Evolutionary conservation across 2,888 invertebrate genomes (phyloP).

Genomic region (Andrena chrysosceles): DNA sequence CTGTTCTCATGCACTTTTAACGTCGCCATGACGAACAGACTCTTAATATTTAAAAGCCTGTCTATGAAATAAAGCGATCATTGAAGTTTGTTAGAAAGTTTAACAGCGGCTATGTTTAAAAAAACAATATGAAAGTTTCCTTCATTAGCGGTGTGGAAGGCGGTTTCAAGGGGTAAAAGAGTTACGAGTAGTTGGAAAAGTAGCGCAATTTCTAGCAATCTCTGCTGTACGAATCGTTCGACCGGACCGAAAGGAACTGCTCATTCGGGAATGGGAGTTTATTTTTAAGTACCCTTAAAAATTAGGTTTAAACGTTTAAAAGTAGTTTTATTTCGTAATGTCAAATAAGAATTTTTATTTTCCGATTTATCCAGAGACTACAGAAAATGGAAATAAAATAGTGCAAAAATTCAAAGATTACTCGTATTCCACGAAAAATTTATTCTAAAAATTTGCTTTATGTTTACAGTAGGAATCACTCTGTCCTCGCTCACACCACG

Average conservation of each 20-base stretch:
- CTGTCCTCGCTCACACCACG: too few species aligned
- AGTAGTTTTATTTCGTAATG: not conserved
- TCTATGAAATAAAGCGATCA: slow-evolving; percentile 71
- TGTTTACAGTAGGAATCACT: too few species aligned
- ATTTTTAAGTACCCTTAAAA: not conserved
- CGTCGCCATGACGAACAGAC: slow-evolving; percentile 26
- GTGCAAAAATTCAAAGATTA: not conserved
- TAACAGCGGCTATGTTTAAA: slow-evolving; percentile 71
- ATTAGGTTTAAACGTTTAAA: not conserved
- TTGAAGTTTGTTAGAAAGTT: slow-evolving; percentile 74
- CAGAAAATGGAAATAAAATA: not conserved
- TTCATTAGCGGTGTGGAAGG: slow-evolving; percentile 70
- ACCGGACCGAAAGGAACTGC: not conserved
- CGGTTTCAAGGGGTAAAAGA: slow-evolving; percentile 32
- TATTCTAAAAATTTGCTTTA: too few species aligned
- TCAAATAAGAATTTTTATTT: not conserved
- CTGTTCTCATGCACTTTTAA: slow-evolving; percentile 1
- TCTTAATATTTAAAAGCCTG: slow-evolving; percentile 58
- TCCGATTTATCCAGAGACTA: not conserved
- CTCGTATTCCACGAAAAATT: too few species aligned
- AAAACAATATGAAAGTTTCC: slow-evolving; percentile 76
- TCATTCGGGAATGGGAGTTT: not conserved
- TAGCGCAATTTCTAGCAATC: slow-evolving; percentile 61
- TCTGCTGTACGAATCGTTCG: slow-evolving; percentile 3
- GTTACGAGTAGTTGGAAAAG: slow-evolving; percentile 57